Base-by-base conservation (phyloP, 2,888 invertebrate species). In the Thereva unica region DNA sequence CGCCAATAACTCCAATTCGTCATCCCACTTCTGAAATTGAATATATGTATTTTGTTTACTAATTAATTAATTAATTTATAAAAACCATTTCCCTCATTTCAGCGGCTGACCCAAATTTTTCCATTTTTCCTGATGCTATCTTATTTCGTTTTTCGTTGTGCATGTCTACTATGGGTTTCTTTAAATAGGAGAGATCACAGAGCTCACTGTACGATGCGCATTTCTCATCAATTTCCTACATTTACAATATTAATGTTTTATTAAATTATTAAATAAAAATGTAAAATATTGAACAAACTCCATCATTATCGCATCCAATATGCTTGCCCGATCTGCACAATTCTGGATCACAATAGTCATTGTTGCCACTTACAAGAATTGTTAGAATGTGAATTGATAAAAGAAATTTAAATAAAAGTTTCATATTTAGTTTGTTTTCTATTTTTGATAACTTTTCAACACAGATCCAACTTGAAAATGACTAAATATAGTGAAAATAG, bases 131-230 rank as follows among this genome's bases (percentile, higher is more conserved):
- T 7, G 65, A 23, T 0, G 74, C 73, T 10, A 73, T 37, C 7
- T 64, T 47, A 55, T 71, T 72, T 35, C 74, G 64, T 7, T 67
- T 66, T 5, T 54, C 41, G 61, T 74, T 74, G 44, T 74, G 74
- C 71, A 78, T 75, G 68, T 77, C 76, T 67, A 79, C 72, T 54
- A 79, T 72, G 7, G 78, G 71, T 61, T 76, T 74, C 3, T 76
- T 77, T 5, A 76, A 71, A 38, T 75, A 74, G 68, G 74, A 77
- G 78, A 79, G 77, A 37, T 72, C 69, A n/a, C 79, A 71, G 9
- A 78, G 63, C 52, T 41, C 7, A 3, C 65, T 68, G 50, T 68
- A 50, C 1, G 47, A n/a, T n/a, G 65, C 66, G 44, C 71, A 71
- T 3, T 54, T 44, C 0, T 66, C 40, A 40, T 59, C 50, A 44